phyloP scores from a whole-genome alignment of 2,797 vertebrate species.

The Microhierax caerulescens region DNA sequence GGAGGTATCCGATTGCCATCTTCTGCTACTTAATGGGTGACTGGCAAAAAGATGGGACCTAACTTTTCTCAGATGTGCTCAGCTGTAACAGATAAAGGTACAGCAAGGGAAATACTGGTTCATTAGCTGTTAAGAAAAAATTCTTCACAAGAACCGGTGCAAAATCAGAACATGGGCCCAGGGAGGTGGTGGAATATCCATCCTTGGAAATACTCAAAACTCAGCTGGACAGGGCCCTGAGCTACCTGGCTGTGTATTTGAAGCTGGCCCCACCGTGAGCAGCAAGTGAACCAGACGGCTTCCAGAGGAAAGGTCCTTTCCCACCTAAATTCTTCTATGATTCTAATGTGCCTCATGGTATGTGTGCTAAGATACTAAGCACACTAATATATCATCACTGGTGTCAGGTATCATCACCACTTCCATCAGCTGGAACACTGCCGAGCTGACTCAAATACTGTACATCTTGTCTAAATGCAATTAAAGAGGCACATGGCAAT shows the following conservation, averaged over 20 bases:
- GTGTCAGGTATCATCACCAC: conserved; percentile 30
- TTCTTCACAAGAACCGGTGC: not conserved
- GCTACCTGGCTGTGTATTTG: not conserved
- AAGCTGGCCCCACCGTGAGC: not conserved
- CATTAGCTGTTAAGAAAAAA: not conserved
- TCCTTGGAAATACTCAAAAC: not conserved
- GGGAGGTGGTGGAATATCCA: not conserved
- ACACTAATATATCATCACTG: conserved; percentile 24
- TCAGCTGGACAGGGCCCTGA: not conserved
- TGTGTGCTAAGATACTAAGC: conserved; percentile 2
- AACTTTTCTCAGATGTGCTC: not conserved
- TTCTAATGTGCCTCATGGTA: not conserved
- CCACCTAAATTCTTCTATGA: conserved; percentile 13
- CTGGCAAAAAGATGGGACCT: not conserved
- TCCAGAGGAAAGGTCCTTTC: conserved; percentile 7
- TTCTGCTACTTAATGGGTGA: not conserved
- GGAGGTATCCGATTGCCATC: not conserved
- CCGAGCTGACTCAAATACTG: conserved; percentile 48
- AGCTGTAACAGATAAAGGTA: not conserved
- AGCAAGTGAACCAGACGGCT: not conserved
- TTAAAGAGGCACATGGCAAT: conserved; percentile 9
- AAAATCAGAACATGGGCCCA: not conserved
- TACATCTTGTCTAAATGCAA: conserved; percentile 36
- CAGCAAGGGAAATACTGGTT: not conserved
- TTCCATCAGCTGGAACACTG: conserved; percentile 24